Evolutionary conservation across 2,888 invertebrate genomes (phyloP), one percentile per base, ranked within the genome.

Genomic region (Digitonthophagus gazella): DNA sequence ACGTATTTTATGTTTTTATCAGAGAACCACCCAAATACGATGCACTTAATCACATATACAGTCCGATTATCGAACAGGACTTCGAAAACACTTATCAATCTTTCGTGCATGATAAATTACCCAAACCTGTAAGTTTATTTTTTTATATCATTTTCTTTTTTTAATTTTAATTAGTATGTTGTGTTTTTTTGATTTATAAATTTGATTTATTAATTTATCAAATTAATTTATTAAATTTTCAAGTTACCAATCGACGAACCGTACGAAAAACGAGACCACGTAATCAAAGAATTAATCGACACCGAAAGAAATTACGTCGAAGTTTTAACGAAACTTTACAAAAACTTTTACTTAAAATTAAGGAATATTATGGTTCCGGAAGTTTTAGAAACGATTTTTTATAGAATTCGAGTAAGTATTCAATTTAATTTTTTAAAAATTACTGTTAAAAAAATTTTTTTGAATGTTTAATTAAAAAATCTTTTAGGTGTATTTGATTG

Each of bases 231-330:
- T 64, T 65, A n/a, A n/a, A n/a, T 44, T 44, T 44, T 44, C 1
- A 44, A 44, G 28, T 11, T 64, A 58, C 58, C 65, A 67, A 54
- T 65, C n/a, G 58, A 70, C 11, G 68, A 68, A 15, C 80, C 80
- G 18, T 77, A 89, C 75, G 96, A 96, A 82, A 97, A 97, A 82
- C 87, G 97, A 70, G 97, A 98, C 82, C 96, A 95, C 81, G 94
- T 95, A 63, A 93, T 95, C 78, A 89, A 93, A 73, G 99, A 99
- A 82, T 85, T 99, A 67, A 89, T 98, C 55, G 98, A 98, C 81
- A 99, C 99, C 0, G 99, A 99, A 83, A 91, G 91, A 78, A 98
- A 98, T 83, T 99, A 98, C 81, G 91, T 97, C 64, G 95, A 96
- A 78, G 98, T 97, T 8, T 86, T 99, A 66, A 89, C 89, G 78